Evolutionary conservation across 2,113 vertebrate species (phyloP).

Genomic region (Trochalopteron elliotii): DNA sequence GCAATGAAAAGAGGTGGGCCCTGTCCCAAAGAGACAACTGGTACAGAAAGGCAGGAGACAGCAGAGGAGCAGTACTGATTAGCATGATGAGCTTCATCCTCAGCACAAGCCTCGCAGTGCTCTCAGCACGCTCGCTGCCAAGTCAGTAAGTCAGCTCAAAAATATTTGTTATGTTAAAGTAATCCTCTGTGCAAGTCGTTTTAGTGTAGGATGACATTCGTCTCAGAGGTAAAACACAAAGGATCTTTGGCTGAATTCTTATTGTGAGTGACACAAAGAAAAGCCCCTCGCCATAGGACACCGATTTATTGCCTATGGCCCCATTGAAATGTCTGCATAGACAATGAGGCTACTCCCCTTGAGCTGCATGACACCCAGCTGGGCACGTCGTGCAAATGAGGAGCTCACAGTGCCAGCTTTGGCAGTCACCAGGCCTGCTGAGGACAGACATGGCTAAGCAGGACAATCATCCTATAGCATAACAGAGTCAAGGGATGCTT

Average conservation of each 20-base stretch:
- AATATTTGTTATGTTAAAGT: slow-evolving; percentile 21
- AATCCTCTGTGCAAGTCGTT: neutral
- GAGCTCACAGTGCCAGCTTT: neutral
- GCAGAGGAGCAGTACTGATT: neutral
- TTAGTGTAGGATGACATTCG: neutral
- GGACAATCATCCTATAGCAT: neutral
- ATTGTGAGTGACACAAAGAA: neutral
- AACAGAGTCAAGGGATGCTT: neutral
- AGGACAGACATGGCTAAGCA: neutral
- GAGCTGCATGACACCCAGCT: neutral
- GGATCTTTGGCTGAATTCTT: neutral
- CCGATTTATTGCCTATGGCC: neutral
- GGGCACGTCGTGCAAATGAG: neutral
- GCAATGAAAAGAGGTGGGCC: neutral
- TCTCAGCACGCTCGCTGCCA: neutral
- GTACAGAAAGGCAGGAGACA: neutral
- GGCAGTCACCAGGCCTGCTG: neutral
- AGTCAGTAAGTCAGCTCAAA: neutral
- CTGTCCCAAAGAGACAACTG: neutral
- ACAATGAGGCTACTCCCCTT: neutral
- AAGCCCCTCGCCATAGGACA: neutral
- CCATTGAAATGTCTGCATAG: neutral
- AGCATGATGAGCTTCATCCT: neutral
- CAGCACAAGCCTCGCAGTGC: neutral
- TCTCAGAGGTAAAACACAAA: neutral